phyloP scores from a whole-genome alignment of 1,140 invertebrate genomes.

The Parasteatoda tepidariorum region DNA sequence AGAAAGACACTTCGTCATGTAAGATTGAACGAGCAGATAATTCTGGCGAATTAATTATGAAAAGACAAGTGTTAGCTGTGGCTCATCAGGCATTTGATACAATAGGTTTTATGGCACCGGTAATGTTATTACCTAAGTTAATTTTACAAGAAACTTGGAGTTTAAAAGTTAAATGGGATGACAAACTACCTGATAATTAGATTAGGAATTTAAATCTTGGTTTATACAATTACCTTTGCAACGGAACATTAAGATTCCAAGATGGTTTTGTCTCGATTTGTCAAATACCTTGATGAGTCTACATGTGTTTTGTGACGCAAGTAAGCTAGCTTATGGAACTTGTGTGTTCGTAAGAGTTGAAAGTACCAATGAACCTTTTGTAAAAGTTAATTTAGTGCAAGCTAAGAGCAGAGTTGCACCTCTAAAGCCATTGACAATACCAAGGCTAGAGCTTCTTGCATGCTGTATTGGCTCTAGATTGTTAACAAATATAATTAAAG shows the following conservation, averaged over 20 bases:
- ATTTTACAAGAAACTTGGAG: constrained; percentile 26
- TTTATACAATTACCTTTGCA: neutral
- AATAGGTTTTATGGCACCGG: constrained; percentile 8
- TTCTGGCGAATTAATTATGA: neutral
- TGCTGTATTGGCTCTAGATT: neutral
- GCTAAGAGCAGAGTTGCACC: constrained; percentile 43
- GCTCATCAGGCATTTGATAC: neutral
- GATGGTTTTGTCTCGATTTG: constrained; percentile 5
- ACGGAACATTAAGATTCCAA: neutral
- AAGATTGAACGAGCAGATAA: neutral
- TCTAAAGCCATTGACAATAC: constrained; percentile 12
- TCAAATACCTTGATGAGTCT: neutral
- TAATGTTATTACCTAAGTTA: constrained; percentile 16
- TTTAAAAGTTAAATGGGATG: neutral
- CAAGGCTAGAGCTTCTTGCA: constrained; percentile 16
- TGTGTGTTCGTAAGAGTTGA: constrained; percentile 16
- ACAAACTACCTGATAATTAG: neutral
- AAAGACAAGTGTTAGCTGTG: neutral
- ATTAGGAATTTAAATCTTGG: neutral
- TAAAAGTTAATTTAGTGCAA: neutral
- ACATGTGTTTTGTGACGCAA: constrained; percentile 18
- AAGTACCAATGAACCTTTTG: neutral
- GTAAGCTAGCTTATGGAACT: neutral
- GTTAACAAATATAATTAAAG: neutral
- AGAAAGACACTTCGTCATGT: neutral